A percentile compares a stretch with the other conserved stretches of the same genome.
These are phyloP conservation scores for Flexamia atlantica DNA, from an alignment of 2,888 invertebrate species.

Conservation along the genomic window DNA sequence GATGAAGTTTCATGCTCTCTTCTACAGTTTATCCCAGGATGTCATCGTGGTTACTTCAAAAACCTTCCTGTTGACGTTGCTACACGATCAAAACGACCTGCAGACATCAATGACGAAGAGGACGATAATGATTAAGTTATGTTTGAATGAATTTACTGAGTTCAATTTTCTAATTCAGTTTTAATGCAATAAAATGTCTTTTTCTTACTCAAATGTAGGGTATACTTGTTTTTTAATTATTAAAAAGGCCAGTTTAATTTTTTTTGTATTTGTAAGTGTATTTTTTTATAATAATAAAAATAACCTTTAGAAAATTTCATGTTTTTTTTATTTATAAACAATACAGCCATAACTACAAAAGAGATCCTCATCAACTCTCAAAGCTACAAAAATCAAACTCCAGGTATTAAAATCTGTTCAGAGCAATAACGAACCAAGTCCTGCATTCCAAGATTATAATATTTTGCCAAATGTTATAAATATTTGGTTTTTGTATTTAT, in stretches of 20 bases:
- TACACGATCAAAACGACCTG: constrained; percentile 35
- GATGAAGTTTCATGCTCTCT: too few species aligned
- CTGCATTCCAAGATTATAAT: too few species aligned
- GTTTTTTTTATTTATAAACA: constrained; percentile 15
- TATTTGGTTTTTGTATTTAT: too few species aligned
- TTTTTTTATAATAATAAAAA: constrained; percentile 20
- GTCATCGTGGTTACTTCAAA: constrained; percentile 48
- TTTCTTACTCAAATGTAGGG: constrained; percentile 3
- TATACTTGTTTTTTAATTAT: neutral
- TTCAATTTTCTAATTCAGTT: constrained; percentile 2
- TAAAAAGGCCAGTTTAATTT: constrained; percentile 11
- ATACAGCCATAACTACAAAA: neutral
- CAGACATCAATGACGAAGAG: constrained; percentile 38
- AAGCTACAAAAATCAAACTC: too few species aligned
- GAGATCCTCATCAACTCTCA: too few species aligned
- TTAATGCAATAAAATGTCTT: constrained; percentile 1
- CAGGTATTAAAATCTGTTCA: too few species aligned
- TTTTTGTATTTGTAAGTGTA: neutral
- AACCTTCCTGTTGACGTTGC: constrained; percentile 42
- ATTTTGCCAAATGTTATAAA: too few species aligned
- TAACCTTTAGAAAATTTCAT: neutral
- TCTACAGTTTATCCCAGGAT: constrained; percentile 22
- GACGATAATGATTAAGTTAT: constrained; percentile 44
- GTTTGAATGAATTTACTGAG: constrained; percentile 8
- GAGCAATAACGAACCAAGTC: neutral